These are phyloP conservation scores for Sitta europaea DNA, from an alignment of 2,113 vertebrate species.

Conservation along the genomic window DNA sequence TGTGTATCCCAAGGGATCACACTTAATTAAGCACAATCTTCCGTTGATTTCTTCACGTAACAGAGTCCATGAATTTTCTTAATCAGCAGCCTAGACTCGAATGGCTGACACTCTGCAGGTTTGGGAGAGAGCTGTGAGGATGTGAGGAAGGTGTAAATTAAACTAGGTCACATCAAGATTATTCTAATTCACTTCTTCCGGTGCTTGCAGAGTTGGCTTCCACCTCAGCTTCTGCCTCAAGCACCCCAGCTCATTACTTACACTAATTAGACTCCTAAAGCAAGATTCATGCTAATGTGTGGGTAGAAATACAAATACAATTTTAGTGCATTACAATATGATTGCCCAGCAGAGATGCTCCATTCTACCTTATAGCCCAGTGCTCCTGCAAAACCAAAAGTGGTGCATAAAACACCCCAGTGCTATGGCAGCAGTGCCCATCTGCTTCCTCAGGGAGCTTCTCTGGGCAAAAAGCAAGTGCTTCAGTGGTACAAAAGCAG, in stretches of 20 bases:
- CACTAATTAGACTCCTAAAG: background rate
- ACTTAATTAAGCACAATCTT: background rate
- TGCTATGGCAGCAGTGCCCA: fast-evolving
- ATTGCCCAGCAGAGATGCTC: background rate
- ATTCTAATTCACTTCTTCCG: background rate
- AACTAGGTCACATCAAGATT: background rate
- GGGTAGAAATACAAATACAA: background rate
- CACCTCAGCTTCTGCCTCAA: background rate
- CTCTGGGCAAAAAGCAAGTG: background rate
- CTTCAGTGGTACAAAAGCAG: background rate
- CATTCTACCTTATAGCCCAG: background rate
- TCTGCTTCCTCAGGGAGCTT: background rate
- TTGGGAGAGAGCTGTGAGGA: background rate
- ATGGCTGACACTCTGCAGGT: background rate
- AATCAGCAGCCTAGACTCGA: background rate
- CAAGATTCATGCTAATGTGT: background rate
- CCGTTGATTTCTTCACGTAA: background rate
- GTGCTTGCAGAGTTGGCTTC: background rate
- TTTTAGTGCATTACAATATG: background rate
- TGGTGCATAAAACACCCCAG: fast-evolving
- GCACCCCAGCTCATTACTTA: background rate
- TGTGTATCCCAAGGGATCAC: background rate
- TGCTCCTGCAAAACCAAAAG: background rate
- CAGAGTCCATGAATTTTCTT: background rate
- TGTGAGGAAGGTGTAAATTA: slow-evolving; percentile 2